Base-by-base conservation (phyloP, 2,888 invertebrate species). In the Hirtodrosophila confusa region DNA sequence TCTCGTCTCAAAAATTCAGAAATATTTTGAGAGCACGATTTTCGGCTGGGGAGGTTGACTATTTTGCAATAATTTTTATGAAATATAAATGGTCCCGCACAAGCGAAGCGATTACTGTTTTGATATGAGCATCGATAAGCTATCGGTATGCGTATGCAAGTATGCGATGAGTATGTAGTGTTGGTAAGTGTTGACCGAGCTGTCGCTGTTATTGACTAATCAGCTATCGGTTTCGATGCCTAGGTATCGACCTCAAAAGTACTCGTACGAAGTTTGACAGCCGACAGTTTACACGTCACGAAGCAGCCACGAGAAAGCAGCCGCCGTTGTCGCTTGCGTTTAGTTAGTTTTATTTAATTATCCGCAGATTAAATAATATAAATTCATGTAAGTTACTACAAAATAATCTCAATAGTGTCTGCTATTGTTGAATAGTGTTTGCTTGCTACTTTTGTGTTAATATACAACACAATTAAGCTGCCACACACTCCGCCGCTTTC, bases 201-300 rank as follows among this genome's bases (percentile, higher is more conserved):
- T 62, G 62, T 33, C 35, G 53, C 58, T 40, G 7, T 3, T 7
- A 9, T 10, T 11, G 12, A 29, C 24, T 12, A 10, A 17, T 27
- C 50, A 50, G 17, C 4, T 39, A 61, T 57, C 51, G 37, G 8
- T 49, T 51, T 51, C 55, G 51, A 54, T 68, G 27, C 24, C 17
- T 1, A 3, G 35, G 47, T 43, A 65, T 62, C 68, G 68, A 17
- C 24, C 9, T 11, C 17, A n/a, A 44, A 41, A 47, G 48, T 61
- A 39, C 57, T 49, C 49, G 40, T 39, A 69, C 84, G 88, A 86
- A 63, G 67, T 74, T 73, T 90, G 90, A 90, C 90, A 88, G 84
- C 88, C 82, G 80, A 89, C 78, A 86, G 79, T 70, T 69, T 80
- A 90, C 90, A 89, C 90, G 90, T 90, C 90, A 90, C 88, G 78